Conservation (phyloP, 2,888 invertebrate species). For the Epinotia ramella region DNA sequence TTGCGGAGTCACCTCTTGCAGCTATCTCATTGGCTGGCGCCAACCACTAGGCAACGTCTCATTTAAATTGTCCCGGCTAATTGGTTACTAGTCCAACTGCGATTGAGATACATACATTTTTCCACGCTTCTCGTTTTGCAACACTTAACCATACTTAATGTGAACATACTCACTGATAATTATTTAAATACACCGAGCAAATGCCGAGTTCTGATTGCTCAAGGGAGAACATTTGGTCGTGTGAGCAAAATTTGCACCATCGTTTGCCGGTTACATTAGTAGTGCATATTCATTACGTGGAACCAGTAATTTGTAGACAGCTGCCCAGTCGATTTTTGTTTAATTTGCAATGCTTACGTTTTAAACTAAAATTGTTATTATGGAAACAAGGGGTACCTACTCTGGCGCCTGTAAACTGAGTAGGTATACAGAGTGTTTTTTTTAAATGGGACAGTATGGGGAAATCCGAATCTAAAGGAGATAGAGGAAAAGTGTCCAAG, state of each 20-base stretch:
- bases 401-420: not conserved
- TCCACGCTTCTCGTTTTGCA: slow-evolving; percentile 56
- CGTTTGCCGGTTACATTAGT: slow-evolving; percentile 29
- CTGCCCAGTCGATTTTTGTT: slow-evolving; percentile 15
- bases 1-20: slow-evolving; percentile 10
- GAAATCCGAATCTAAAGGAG: too few species aligned
- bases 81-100: slow-evolving; percentile 64
- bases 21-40: slow-evolving; percentile 32
- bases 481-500: too few species aligned
- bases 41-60: slow-evolving; percentile 56
- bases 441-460: too few species aligned
- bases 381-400: not conserved
- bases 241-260: slow-evolving; percentile 40
- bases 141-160: slow-evolving; percentile 60
- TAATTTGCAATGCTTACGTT: slow-evolving; percentile 15
- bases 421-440: too few species aligned
- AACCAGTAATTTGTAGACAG: slow-evolving; percentile 34
- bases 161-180: slow-evolving; percentile 66
- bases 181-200: slow-evolving; percentile 69
- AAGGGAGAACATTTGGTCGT: slow-evolving; percentile 39
- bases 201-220: slow-evolving; percentile 44
- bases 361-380: slow-evolving; percentile 2
- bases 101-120: slow-evolving; percentile 61
- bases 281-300: slow-evolving; percentile 38
- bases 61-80: slow-evolving; percentile 70